Evolutionary conservation across 1,140 invertebrate genomes (phyloP), one percentile per base, ranked within the genome.

Genomic region (Calephelis nemesis): DNA sequence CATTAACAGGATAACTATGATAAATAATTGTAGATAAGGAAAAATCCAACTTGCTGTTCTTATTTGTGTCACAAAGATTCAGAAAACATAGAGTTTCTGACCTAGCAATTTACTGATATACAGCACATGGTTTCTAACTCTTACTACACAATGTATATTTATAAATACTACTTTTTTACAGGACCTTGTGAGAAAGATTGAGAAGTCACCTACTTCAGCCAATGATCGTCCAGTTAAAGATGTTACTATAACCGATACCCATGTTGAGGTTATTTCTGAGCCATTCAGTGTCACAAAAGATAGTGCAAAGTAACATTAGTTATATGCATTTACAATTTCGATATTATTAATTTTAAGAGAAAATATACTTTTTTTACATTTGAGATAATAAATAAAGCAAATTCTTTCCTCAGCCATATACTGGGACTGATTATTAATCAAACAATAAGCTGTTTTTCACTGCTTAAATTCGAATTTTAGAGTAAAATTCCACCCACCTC

Each of bases 171-270:
- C 64, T 68, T 71, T 90, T 84, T 94, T 94, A 47, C 88, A 97
- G 96, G 93, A 96, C 92, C 89, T 98, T 65, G 95, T 99, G 9
- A 95, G 95, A 63, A 96, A 97, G 88, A 97, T 99, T 81, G 98
- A 99, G 90, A 93, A 91, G 47, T 93, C 91, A 5, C 92, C 92
- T 49, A 98, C 97, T 10, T 95, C 97, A 84, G 88, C 92, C 39
- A 93, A 95, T 74, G 97, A 98, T 85, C 94, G 93, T 70, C 98
- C 98, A 63, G 84, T 91, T n/a, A 94, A 96, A 76, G 96, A 97
- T 86, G 95, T 98, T 49, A 92, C 95, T 5, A 98, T 98, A 83
- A 93, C 92, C 50, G 95, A 98, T 81, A 94, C 94, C 83, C 95
- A 95, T 60, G 93, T 92, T 42, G 94, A 96, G 81, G 84, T 88